Base-by-base conservation (phyloP, 2,797 vertebrate genomes). In the Coendou prehensilis region DNA sequence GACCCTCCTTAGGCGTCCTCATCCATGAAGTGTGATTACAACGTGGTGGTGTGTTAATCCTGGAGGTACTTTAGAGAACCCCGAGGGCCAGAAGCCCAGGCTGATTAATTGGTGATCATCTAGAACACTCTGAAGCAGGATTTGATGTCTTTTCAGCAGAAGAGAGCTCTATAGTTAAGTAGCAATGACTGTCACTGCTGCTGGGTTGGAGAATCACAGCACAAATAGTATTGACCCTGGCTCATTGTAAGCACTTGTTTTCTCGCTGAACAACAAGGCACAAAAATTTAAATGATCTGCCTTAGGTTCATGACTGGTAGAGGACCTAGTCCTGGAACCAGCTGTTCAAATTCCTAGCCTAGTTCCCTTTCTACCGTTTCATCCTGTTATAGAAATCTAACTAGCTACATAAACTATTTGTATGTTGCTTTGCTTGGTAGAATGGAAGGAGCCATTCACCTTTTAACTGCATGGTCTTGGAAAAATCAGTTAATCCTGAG, bases 351-450 rank as follows among this genome's bases (percentile, higher is more conserved):
- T 59, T 85, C 47, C 52, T 82, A 83, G 64, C n/a, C 30, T n/a
- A 61, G 17, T 73, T 85, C 59, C 14, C 18, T 63, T 82, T 85
- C 57, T 76, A 8, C n/a, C 41, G 1, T 90, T 41, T 78, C 37
- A 91, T 28, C 4, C 47, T 64, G 10, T 71, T 17, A 54, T 63
- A n/a, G 64, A 23, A 80, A 30, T 63, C 61, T 83, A 75, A 45
- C 47, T 50, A 22, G 23, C 30, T 30, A 0, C 14, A 8, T 85
- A 23, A 45, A 63, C 5, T n/a, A 10, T 85, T 96, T 47, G n/a
- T 83, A 54, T 50, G 15, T 59, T 93, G 41, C 94, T 52, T n/a
- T 80, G 8, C 47, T 90, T 86, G 50, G 56, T 52, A 87, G 92
- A 87, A 3, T 57, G 23, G 67, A 75, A 95, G 71, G 23, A 73